These are phyloP conservation scores for Spinibarbus caldwelli DNA, from an alignment of 2,797 vertebrate species.

Conservation along the genomic window DNA sequence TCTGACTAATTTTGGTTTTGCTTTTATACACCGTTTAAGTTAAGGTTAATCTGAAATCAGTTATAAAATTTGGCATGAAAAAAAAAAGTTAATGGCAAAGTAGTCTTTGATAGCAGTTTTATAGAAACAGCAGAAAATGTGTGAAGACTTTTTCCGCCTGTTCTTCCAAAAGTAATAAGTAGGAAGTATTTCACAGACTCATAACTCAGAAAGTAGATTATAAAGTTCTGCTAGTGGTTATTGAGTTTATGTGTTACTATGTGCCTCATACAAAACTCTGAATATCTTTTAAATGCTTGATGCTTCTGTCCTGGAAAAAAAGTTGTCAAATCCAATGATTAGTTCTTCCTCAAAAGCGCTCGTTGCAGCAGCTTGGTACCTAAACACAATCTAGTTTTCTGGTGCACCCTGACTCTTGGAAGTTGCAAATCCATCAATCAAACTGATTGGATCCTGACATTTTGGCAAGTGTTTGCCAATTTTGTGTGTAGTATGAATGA, in stretches of 20 bases:
- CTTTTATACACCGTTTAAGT: background rate
- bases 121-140: background rate
- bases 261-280: background rate
- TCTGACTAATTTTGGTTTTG: background rate
- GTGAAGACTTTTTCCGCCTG: background rate
- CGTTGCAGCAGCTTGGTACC: background rate
- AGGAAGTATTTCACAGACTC: background rate
- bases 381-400: background rate
- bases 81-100: background rate
- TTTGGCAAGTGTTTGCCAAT: background rate
- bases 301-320: background rate
- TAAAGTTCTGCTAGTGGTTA: background rate
- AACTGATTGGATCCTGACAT: background rate
- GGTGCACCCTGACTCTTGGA: background rate
- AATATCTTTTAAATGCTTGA: slow-evolving; percentile 4
- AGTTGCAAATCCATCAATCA: background rate
- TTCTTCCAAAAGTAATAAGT: slow-evolving; percentile 9
- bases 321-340: background rate
- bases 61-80: background rate
- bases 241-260: background rate
- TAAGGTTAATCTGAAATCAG: background rate
- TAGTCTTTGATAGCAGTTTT: background rate
- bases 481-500: background rate
- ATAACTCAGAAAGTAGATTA: background rate
- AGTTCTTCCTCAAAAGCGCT: background rate